Conservation (phyloP, 2,888 invertebrate species). For the Buathra laborator region DNA sequence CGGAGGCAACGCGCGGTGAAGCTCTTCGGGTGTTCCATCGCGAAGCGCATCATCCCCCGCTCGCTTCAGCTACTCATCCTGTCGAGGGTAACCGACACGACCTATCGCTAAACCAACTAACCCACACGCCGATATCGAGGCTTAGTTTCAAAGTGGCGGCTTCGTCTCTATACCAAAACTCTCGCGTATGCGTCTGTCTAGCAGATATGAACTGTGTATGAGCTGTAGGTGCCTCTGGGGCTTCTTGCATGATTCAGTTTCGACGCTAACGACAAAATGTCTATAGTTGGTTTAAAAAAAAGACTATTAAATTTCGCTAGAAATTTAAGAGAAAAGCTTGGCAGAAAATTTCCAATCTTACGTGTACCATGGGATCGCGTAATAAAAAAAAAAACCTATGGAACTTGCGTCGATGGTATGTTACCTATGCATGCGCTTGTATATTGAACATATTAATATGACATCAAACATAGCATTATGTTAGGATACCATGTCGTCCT, state of each 20-base stretch:
- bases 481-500: not conserved
- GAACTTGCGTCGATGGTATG: too few species aligned
- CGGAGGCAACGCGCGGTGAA: slow-evolving; percentile 7
- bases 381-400: too few species aligned
- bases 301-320: too few species aligned
- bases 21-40: not conserved
- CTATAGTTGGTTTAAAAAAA: too few species aligned
- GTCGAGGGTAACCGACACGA: slow-evolving; percentile 53
- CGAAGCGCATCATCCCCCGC: not conserved
- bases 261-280: too few species aligned
- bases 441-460: not conserved
- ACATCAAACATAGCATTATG: not conserved
- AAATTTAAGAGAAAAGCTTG: too few species aligned
- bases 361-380: too few species aligned
- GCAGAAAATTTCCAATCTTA: too few species aligned
- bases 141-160: slow-evolving; percentile 80
- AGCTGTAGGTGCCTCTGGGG: too few species aligned
- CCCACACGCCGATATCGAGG: slow-evolving; percentile 65
- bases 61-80: slow-evolving; percentile 19
- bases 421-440: not conserved
- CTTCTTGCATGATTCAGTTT: too few species aligned
- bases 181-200: too few species aligned
- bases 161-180: slow-evolving; percentile 63
- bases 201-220: too few species aligned
- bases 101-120: slow-evolving; percentile 65